Percentiles rank a stretch among this genome's conserved stretches.
Evolutionary conservation across 2,113 vertebrate species (phyloP).

Genomic region (Lophura nycthemera): DNA sequence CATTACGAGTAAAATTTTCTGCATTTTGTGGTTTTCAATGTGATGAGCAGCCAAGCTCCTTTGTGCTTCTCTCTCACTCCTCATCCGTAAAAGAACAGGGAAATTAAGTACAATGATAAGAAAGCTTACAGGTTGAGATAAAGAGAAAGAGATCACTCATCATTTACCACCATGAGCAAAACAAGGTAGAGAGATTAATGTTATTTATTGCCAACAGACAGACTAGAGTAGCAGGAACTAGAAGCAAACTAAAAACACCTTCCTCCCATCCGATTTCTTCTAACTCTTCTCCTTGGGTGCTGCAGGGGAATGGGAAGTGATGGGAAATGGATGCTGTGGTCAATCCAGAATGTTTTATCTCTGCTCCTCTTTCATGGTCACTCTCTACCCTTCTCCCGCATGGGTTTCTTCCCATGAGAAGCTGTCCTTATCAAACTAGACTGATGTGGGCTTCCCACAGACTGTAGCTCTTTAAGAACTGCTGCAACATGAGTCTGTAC

Average conservation of each 20-base stretch:
- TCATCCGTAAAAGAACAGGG: neutral
- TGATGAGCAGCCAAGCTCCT: neutral
- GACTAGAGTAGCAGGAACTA: neutral
- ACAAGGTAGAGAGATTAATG: neutral
- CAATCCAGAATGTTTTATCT: neutral
- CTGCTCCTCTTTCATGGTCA: neutral
- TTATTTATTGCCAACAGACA: neutral
- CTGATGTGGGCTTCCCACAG: neutral
- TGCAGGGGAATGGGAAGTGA: neutral
- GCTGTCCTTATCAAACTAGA: neutral
- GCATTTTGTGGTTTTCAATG: neutral
- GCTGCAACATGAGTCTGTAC: neutral
- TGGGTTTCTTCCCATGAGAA: neutral
- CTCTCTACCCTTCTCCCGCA: neutral
- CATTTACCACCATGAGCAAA: neutral
- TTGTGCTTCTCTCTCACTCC: neutral
- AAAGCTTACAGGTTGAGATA: neutral
- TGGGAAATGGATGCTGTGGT: too few relatives aligned
- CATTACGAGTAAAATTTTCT: neutral
- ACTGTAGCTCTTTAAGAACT: neutral
- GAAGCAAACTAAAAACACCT: neutral
- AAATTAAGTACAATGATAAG: neutral
- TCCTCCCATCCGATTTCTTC: neutral
- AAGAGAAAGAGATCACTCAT: neutral
- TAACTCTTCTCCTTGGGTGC: neutral